Base-by-base conservation (phyloP, 2,113 vertebrate genomes). In the Xenopus laevis region DNA sequence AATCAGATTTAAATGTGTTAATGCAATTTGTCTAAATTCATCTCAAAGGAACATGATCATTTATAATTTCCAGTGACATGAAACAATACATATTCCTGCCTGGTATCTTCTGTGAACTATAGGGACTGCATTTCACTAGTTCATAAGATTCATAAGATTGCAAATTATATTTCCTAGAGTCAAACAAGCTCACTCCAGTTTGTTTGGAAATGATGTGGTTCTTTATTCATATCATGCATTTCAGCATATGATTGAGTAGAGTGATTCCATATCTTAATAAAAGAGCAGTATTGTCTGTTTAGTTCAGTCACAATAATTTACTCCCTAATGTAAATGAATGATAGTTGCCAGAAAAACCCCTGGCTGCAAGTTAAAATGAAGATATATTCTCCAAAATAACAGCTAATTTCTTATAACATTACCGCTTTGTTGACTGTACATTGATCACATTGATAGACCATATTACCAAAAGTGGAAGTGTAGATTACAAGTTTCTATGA, bases 1-100 rank as follows among this genome's bases (percentile, higher is more conserved):
- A 98, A 95, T 96, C 95, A 93, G 92, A 97, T 96, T 96, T 94
- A 93, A 91, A 93, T 91, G 97, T 93, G 86, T 92, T 96, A 95
- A 96, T 96, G 91, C 89, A 94, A 97, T 97, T 94, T 96, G 92
- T 92, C 92, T 91, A 96, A 93, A 96, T 97, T 92, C 92, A 94
- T 94, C 95, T 94, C 90, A 90, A 87, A 92, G 91, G 90, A 94
- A 95, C 94, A 98, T 94, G 96, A 96, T 92, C 90, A 94, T 93
- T 96, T 94, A 94, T 89, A 93, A 96, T 94, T 96, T 94, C 87
- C 91, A 91, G 92, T 93, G 94, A 93, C 87, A 20, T 92, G 89
- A 91, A 92, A 91, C 89, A 94, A 93, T 95, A 94, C 93, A 91
- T 91, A 87, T 87, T 87, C 88, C 93, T 94, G 84, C 92, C 90